Percentiles rank a stretch among this genome's conserved stretches.
These are phyloP conservation scores for Belonocnema kinseyi DNA, from an alignment of 1,140 invertebrate species.

Conservation along the genomic window DNA sequence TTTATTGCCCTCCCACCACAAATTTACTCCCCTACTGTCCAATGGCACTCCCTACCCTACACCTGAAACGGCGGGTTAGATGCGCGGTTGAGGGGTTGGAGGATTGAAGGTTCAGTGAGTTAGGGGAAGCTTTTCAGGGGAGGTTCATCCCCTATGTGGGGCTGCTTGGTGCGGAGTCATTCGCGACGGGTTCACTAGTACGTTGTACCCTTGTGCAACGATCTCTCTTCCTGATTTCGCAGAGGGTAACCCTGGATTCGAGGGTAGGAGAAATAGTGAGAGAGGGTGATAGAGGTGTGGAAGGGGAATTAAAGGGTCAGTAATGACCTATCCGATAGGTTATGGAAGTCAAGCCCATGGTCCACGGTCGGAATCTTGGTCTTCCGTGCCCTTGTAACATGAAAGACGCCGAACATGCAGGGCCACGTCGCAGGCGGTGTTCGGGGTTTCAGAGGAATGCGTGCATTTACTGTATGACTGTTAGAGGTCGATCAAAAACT, in stretches of 20 bases:
- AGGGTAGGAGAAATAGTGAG: not conserved
- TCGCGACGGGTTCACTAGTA: slow-evolving; percentile 72
- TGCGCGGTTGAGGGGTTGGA: slow-evolving; percentile 29
- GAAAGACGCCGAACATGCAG: slow-evolving; percentile 6
- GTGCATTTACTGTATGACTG: too few species aligned
- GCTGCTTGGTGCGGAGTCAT: slow-evolving; percentile 32
- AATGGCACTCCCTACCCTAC: not conserved
- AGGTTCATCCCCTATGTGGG: not conserved
- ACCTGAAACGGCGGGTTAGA: slow-evolving; percentile 13
- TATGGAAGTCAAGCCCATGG: slow-evolving; percentile 44
- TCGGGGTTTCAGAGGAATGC: too few species aligned
- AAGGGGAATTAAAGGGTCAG: slow-evolving; percentile 52
- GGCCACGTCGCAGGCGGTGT: not conserved
- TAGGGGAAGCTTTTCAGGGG: not conserved
- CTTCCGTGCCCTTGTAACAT: slow-evolving; percentile 27
- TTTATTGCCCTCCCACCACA: not conserved
- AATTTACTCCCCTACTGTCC: not conserved
- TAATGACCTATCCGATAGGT: slow-evolving; percentile 59
- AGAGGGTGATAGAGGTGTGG: slow-evolving; percentile 1
- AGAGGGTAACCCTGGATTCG: not conserved
- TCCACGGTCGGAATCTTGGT: slow-evolving; percentile 29
- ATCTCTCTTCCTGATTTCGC: slow-evolving; percentile 74
- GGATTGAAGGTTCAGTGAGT: not conserved
- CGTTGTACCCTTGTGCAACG: slow-evolving; percentile 74
- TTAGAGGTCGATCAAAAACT: too few species aligned